Conservation (phyloP, 2,888 invertebrate species). For the Dasysyrphus tricinctus region DNA sequence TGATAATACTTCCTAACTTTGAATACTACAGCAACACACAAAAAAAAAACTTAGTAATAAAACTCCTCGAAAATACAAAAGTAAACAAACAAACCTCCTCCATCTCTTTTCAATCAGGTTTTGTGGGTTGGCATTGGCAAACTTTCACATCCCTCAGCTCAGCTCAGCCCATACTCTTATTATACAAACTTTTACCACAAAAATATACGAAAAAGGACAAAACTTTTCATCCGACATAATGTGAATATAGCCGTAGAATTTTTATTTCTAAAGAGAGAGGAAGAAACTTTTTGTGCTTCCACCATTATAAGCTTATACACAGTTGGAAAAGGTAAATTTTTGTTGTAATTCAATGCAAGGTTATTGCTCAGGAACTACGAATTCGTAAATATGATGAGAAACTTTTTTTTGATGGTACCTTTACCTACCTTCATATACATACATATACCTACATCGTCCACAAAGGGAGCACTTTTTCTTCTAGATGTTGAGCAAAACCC, state of each 20-base stretch:
- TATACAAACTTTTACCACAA: conserved; percentile 21
- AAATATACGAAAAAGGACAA: not conserved
- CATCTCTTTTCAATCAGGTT: conserved; percentile 2
- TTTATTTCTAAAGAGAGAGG: conserved; percentile 11
- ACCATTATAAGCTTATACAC: conserved; percentile 1
- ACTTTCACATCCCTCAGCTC: not conserved
- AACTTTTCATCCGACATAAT: not conserved
- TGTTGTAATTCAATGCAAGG: conserved; percentile 54
- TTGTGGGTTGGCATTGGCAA: conserved; percentile 21
- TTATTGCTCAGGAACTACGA: conserved; percentile 50
- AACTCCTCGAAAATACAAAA: conserved; percentile 7
- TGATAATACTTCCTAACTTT: conserved; percentile 37
- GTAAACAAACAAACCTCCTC: conserved; percentile 27
- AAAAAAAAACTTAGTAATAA: conserved; percentile 5
- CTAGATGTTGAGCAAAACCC: conserved; percentile 25
- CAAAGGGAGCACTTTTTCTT: conserved; percentile 8
- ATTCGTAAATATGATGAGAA: conserved; percentile 63
- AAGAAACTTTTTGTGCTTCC: conserved; percentile 37
- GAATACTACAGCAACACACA: conserved; percentile 21
- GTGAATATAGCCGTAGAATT: conserved; percentile 15
- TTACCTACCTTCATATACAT: not conserved
- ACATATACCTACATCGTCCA: not conserved
- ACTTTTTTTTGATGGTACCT: conserved; percentile 33
- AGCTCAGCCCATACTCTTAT: not conserved
- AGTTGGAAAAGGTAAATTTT: conserved; percentile 5